Evolutionary conservation across 2,113 vertebrate species (phyloP).

Genomic region (Myiopsitta monachus): DNA sequence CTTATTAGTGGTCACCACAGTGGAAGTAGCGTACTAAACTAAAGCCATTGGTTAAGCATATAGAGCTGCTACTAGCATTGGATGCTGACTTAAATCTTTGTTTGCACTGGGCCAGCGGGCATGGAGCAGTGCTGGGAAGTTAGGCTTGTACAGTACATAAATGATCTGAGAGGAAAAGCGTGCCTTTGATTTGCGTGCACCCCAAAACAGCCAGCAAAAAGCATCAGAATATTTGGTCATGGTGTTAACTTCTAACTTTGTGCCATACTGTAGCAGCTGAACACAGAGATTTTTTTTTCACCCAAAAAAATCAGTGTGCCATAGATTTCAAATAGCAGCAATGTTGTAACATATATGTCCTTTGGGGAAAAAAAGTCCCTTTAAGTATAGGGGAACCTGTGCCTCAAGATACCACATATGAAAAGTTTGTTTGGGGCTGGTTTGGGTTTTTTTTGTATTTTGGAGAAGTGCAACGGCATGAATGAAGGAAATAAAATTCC

Average conservation of each 20-base stretch:
- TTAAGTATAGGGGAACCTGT: neutral
- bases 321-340: neutral
- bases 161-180: neutral
- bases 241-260: neutral
- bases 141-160: conserved; percentile 6
- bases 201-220: conserved; percentile 37
- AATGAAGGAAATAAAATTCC: neutral
- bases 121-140: conserved; percentile 34
- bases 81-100: neutral
- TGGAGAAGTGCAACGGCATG: neutral
- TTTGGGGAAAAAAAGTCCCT: neutral
- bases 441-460: neutral
- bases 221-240: neutral
- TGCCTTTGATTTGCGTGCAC: conserved; percentile 60
- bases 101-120: conserved; percentile 42
- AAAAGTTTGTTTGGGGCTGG: neutral
- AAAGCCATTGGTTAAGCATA: neutral
- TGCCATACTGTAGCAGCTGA: conserved; percentile 25
- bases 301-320: neutral
- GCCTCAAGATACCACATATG: neutral
- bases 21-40: conserved; percentile 20
- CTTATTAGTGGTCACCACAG: neutral
- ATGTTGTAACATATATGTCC: neutral
- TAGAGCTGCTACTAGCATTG: conserved; percentile 5
- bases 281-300: neutral